Base-by-base conservation (phyloP, 2,113 vertebrate genomes). In the Oreochromis spilurus region DNA sequence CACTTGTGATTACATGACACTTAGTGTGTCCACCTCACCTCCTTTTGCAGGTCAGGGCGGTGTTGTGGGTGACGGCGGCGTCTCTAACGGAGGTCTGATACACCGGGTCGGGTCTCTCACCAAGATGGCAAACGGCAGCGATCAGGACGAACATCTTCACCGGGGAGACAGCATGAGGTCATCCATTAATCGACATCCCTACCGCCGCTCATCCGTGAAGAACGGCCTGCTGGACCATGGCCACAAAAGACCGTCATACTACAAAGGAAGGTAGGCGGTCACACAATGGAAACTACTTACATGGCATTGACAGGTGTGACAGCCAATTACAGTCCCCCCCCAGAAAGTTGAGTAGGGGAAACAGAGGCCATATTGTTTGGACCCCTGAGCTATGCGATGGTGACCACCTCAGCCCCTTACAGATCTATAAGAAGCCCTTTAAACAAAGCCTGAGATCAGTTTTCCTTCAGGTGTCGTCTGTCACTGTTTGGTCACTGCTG, bases 81-180 rank as follows among this genome's bases (percentile, higher is more conserved):
- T 94, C 9, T 93, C 91, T 5, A 93, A 95, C 2, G 94, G 95
- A 1, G 92, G 94, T 17, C 89, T 94, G 45, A 83, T 94, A 50
- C 93, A 94, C 43, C 92, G 93, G n/a, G 93, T 94, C 2, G 94
- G 92, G 2, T 95, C 93, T 1, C 79, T 95, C 38, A 92, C 88
- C 10, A 95, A 94, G 87, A 91, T 60, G 29, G 85, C 88, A 0
- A 94, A 92, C 2, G 87, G 91, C 52, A 91, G 65, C 17, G 91
- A 94, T 10, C 80, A 90, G 2, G 89, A 94, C 1, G 79, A 92
- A 3, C 91, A 79, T 1, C 38, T 50, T 7, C 83, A 67, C 6
- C 84, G 77, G 2, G 85, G 91, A 83, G 92, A 94, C 81, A 79
- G 81, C 65, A 2, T 19, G 29, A 93, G 90, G 83, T 91, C 90